Percentiles rank a stretch among this genome's conserved stretches.
phyloP scores from a whole-genome alignment of 2,797 vertebrate genomes.

The Ciconia nigra region DNA sequence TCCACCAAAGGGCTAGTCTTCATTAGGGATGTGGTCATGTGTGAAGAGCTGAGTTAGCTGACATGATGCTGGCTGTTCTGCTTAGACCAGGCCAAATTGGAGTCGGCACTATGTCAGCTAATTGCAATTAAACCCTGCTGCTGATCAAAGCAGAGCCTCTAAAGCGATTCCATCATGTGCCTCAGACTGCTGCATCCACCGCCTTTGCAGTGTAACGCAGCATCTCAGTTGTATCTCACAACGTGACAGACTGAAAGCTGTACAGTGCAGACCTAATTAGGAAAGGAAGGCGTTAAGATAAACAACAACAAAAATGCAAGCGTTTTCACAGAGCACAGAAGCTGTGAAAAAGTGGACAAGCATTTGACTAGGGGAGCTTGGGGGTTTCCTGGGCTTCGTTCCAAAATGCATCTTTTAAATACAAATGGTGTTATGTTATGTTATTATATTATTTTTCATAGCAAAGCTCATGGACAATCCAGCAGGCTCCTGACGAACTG shows the following conservation, averaged over 20 bases:
- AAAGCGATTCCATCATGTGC: not conserved
- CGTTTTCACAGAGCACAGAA: not conserved
- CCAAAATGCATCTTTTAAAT: constrained; percentile 8
- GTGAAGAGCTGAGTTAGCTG: not conserved
- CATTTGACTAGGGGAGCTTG: not conserved
- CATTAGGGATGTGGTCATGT: not conserved
- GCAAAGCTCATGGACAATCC: not conserved
- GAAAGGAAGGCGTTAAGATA: not conserved
- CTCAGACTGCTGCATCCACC: not conserved
- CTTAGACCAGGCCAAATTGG: not conserved
- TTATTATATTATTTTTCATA: not conserved
- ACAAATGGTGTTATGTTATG: not conserved
- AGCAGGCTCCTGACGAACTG: not conserved
- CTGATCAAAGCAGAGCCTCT: constrained; percentile 13
- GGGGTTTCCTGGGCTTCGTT: not conserved
- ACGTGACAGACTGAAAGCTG: not conserved
- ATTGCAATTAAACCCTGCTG: not conserved
- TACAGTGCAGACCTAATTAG: not conserved
- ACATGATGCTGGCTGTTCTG: not conserved
- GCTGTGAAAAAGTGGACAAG: constrained; percentile 10
- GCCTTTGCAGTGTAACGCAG: not conserved
- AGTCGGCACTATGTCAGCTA: not conserved
- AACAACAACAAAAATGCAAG: not conserved
- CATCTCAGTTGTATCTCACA: not conserved
- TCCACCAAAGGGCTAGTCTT: not conserved